These are phyloP conservation scores for Pelecanus crispus DNA, from an alignment of 2,113 vertebrate genomes.

Conservation along the genomic window DNA sequence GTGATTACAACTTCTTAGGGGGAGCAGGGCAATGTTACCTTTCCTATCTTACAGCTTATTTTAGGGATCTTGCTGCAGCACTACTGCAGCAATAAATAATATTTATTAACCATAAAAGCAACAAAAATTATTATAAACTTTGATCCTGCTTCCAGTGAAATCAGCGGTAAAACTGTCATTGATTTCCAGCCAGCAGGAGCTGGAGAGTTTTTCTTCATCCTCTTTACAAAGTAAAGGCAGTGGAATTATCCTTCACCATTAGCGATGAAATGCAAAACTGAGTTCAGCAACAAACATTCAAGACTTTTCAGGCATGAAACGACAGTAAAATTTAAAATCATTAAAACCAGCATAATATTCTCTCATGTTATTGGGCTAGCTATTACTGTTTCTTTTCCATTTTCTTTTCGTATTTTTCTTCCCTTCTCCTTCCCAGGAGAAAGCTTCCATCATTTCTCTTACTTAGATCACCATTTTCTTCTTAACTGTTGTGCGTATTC, in stretches of 20 bases:
- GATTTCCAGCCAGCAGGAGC: conserved; percentile 15
- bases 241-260: neutral
- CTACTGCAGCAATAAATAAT: neutral
- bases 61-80: neutral
- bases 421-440: neutral
- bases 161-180: neutral
- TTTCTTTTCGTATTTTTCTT: neutral
- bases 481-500: neutral
- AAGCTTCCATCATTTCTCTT: neutral
- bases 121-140: conserved; percentile 14
- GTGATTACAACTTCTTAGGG: neutral
- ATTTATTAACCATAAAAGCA: conserved; percentile 23
- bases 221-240: neutral
- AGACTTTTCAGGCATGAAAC: neutral
- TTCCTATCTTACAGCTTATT: neutral
- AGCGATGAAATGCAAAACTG: neutral
- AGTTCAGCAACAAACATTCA: neutral
- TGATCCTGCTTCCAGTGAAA: conserved; percentile 6
- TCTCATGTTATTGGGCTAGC: neutral
- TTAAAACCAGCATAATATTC: neutral
- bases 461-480: neutral
- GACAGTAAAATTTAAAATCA: neutral
- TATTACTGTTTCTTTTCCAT: neutral
- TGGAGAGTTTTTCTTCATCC: neutral
- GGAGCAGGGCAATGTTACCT: neutral